Evolutionary conservation across 2,797 vertebrate genomes (phyloP).

Genomic region (Danio aesculapii): DNA sequence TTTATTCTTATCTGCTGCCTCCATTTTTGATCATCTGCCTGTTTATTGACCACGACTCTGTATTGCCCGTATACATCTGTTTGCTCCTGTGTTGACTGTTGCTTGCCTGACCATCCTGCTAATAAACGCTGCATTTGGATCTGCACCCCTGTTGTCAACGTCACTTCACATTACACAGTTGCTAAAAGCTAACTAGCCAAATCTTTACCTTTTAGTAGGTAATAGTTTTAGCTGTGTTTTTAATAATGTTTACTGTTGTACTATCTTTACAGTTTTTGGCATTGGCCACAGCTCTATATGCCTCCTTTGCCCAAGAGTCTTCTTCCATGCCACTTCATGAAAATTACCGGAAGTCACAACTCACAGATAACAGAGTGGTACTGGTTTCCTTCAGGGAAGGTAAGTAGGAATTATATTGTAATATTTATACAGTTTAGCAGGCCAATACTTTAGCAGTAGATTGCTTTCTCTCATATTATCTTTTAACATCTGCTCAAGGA

Average conservation of each 20-base stretch:
- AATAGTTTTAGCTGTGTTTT: slow-evolving; percentile 4
- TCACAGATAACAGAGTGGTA: slow-evolving; percentile 82
- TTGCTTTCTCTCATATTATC: slow-evolving; percentile 33
- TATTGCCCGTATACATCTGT: too few relatives aligned
- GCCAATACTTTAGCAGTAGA: not conserved
- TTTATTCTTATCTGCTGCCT: too few relatives aligned
- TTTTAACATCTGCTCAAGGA: slow-evolving; percentile 4
- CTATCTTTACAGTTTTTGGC: slow-evolving; percentile 78
- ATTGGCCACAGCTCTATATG: slow-evolving; percentile 85
- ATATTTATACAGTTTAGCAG: too few relatives aligned
- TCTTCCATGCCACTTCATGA: slow-evolving; percentile 78
- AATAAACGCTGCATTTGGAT: too few relatives aligned
- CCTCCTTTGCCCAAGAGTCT: slow-evolving; percentile 81
- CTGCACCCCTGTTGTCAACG: too few relatives aligned
- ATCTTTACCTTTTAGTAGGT: not conserved
- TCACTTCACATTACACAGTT: too few relatives aligned
- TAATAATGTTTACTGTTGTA: slow-evolving; percentile 55
- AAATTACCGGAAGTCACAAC: slow-evolving; percentile 88
- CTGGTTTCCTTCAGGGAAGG: slow-evolving; percentile 91
- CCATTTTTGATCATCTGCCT: too few relatives aligned
- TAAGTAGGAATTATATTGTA: slow-evolving; percentile 71
- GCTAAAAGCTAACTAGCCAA: not conserved
- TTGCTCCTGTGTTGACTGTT: too few relatives aligned
- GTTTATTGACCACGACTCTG: too few relatives aligned
- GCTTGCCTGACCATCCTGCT: too few relatives aligned